Conservation (phyloP, 1,140 invertebrate genomes). For the Anastrepha obliqua region DNA sequence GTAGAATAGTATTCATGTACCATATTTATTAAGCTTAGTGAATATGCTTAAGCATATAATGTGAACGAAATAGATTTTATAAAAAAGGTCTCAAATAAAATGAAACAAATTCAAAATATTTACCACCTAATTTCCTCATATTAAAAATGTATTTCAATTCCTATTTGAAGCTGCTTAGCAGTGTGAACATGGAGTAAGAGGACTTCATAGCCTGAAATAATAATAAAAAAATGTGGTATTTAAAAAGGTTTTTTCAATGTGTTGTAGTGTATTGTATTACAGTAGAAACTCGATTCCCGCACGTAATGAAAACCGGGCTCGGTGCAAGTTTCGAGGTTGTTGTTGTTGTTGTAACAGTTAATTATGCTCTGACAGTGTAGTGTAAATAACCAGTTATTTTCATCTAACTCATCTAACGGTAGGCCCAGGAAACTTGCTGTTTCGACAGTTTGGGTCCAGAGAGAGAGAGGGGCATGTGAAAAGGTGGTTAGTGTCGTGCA, state of each 20-base stretch:
- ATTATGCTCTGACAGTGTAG: too few relatives aligned
- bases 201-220: slow-evolving; percentile 63
- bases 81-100: slow-evolving; percentile 21
- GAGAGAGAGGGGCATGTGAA: too few relatives aligned
- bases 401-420: too few relatives aligned
- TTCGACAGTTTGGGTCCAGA: too few relatives aligned
- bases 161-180: slow-evolving; percentile 62
- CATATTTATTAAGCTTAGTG: slow-evolving; percentile 30
- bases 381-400: too few relatives aligned
- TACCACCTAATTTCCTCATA: not conserved
- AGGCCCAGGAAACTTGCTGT: too few relatives aligned
- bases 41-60: slow-evolving; percentile 9
- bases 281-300: too few relatives aligned
- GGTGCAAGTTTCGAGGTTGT: too few relatives aligned
- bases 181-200: slow-evolving; percentile 63
- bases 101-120: not conserved
- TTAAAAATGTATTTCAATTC: not conserved
- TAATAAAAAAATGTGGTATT: not conserved
- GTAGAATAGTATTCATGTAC: not conserved
- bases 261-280: too few relatives aligned
- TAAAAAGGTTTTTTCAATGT: not conserved
- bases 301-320: too few relatives aligned
- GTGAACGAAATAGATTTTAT: slow-evolving; percentile 32
- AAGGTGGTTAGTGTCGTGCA: too few relatives aligned
- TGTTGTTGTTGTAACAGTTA: too few relatives aligned